Base-by-base conservation (phyloP, 2,888 invertebrate species). In the Trachelus troglodyta region DNA sequence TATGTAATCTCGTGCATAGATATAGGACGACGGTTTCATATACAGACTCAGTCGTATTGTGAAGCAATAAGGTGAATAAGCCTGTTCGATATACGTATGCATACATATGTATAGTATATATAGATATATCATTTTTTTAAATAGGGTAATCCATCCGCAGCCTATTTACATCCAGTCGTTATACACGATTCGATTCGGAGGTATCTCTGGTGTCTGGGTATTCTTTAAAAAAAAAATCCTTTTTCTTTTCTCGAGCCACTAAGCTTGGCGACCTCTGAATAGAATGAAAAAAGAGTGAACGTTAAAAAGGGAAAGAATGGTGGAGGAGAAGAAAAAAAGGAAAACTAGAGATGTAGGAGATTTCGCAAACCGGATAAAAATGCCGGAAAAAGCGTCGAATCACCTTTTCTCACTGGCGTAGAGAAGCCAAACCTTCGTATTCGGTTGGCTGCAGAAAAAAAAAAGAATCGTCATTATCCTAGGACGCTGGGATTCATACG, bases 401-500 rank as follows among this genome's bases (percentile, higher is more conserved):
- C 56, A 23, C 23, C 23, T 56, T 56, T 56, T 23, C 23, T 56
- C 56, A 56, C 23, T 56, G 56, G 56, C 23, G 23, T 56, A 9
- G 23, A 56, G 56, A 56, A 56, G 56, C 23, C 56, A 23, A 56
- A 56, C 23, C 56, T 56, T 56, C 12, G 71, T 31, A 71, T 71
- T 71, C 3, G 34, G 34, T 9, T 34, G 71, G 71, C 31, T 31
- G 71, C 15, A 34, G 35, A 3, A 35, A 69, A 75, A 75, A 75
- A 77, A 75, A 71, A 71, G 75, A 74, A 40, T 77, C 75, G 75
- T 77, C 77, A 77, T 77, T 77, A 77, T 6, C 40, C 71, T 37
- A 74, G 75, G 75, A 77, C 33, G 77, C 75, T 77, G 40, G 40
- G 77, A 77, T 77, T 77, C 77, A 71, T 75, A 77, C 75, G 75